These are phyloP conservation scores for Labeo catla DNA, from an alignment of 2,113 vertebrate species.

Conservation along the genomic window DNA sequence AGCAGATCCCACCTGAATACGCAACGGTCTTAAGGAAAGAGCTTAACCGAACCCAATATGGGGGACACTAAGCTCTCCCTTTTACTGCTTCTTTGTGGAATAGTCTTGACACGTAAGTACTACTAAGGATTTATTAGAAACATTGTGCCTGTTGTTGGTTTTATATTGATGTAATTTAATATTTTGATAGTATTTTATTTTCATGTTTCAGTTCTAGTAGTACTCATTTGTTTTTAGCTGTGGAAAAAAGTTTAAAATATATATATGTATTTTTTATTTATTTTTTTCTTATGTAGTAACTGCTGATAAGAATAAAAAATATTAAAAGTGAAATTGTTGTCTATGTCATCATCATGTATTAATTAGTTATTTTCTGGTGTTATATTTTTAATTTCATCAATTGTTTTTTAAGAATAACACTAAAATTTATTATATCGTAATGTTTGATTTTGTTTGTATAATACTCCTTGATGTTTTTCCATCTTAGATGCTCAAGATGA, in stretches of 20 bases:
- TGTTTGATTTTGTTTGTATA: constrained; percentile 3
- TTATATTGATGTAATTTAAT: neutral
- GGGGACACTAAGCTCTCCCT: constrained; percentile 76
- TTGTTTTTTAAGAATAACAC: neutral
- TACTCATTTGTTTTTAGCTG: neutral
- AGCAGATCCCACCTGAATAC: constrained; percentile 72
- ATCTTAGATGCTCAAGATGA: constrained; percentile 74
- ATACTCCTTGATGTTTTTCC: constrained; percentile 7
- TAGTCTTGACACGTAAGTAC: constrained; percentile 72
- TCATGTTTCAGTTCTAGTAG: neutral
- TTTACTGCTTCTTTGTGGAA: constrained; percentile 70
- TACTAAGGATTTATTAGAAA: neutral
- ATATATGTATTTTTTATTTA: too few species aligned
- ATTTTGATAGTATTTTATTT: neutral
- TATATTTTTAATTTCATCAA: too few species aligned
- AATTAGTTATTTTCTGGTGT: neutral
- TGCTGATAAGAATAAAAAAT: neutral
- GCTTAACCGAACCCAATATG: constrained; percentile 74
- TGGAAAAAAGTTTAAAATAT: neutral
- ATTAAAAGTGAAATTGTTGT: neutral
- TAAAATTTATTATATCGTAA: neutral
- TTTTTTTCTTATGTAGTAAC: too few species aligned
- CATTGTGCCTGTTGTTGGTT: neutral
- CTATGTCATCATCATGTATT: neutral
- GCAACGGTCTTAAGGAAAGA: constrained; percentile 63